Evolutionary conservation across 2,113 vertebrate species (phyloP), one percentile per base, ranked within the genome.

Genomic region (Clarias gariepinus): DNA sequence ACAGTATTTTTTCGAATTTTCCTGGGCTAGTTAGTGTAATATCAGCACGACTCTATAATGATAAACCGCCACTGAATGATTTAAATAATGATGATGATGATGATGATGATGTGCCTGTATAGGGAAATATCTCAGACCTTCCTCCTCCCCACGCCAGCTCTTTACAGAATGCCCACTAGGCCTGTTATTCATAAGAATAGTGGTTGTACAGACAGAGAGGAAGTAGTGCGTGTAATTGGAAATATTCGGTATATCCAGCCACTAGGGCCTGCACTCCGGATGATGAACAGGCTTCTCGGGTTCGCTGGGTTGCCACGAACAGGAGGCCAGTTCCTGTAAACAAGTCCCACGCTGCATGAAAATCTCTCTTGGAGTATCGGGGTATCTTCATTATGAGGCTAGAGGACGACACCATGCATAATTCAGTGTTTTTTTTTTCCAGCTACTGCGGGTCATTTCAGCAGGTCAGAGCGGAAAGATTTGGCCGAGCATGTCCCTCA

Each of bases 211-310:
- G 86, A 87, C 68, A n/a, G 81, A 60, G 52, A 77, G 86, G 60
- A 87, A 87, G 41, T 87, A 87, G 86, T 87, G 81, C 86, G 53
- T 87, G 86, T 87, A 87, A 87, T 87, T 87, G 86, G 86, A 87
- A 87, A 87, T 87, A 83, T 87, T 83, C 71, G 4, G 81, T 63
- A 55, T 53, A 87, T 78, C 86, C 86, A 77, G 71, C 81, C 86
- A 57, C 71, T 66, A 52, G 30, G 71, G 71, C 69, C 69, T 83
- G 71, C 78, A 83, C 60, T 57, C 71, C 2, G 69, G 60, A 64
- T 83, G 86, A 77, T 36, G 84, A 80, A 80, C 47, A 60, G 85
- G 80, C 36, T 57, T 60, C 86, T 47, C 60, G 7, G 80, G 86
- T 81, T 57, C 69, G 53, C 85, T 57, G 64, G 53, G 47, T 66